A percentile compares a stretch with the other conserved stretches of the same genome.
These are phyloP conservation scores for Idaea aversata DNA, from an alignment of 2,888 invertebrate genomes.

Conservation along the genomic window DNA sequence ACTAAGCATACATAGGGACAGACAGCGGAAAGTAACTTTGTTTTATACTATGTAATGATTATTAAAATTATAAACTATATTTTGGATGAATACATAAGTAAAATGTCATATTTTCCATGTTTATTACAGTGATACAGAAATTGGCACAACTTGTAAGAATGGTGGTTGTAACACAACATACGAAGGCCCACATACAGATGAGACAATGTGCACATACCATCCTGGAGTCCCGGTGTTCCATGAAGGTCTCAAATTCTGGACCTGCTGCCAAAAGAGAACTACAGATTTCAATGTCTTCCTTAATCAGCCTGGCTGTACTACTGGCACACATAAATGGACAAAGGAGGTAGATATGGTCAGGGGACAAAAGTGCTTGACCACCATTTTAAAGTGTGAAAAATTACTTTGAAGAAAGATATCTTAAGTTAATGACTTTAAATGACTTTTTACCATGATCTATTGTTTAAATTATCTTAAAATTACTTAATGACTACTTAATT, in stretches of 20 bases:
- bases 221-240: constrained; percentile 96
- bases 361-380: too few species aligned
- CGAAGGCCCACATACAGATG: constrained; percentile 82
- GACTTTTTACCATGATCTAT: too few species aligned
- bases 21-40: too few species aligned
- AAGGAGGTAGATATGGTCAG: constrained; percentile 83
- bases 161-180: constrained; percentile 88
- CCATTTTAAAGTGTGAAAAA: too few species aligned
- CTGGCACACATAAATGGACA: constrained; percentile 93
- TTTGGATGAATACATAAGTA: too few species aligned
- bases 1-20: too few species aligned
- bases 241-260: constrained; percentile 98
- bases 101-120: not conserved
- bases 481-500: too few species aligned
- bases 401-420: too few species aligned
- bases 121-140: constrained; percentile 65
- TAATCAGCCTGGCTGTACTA: constrained; percentile 93
- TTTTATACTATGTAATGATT: too few species aligned
- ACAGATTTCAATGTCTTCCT: constrained; percentile 96
- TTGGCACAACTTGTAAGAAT: constrained; percentile 93
- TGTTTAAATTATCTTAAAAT: too few species aligned
- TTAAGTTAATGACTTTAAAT: too few species aligned
- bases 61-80: too few species aligned
- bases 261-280: constrained; percentile 95
- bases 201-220: constrained; percentile 87